Percentiles rank a stretch among this genome's conserved stretches.
phyloP scores from a whole-genome alignment of 2,888 invertebrate genomes.

The Aricia artaxerxes region DNA sequence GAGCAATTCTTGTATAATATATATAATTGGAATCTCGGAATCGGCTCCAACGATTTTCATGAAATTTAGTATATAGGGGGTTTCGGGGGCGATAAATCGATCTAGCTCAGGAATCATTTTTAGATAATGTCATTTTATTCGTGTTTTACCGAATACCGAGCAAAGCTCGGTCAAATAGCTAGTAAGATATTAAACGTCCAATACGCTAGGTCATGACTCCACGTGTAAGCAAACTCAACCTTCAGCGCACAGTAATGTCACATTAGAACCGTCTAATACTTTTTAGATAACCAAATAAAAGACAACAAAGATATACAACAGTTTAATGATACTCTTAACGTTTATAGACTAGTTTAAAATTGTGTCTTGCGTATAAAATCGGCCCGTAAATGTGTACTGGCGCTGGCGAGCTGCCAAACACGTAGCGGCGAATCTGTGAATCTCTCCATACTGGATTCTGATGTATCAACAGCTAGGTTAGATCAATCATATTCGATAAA shows the following conservation, averaged over 20 bases:
- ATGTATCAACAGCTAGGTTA: slow-evolving; percentile 60
- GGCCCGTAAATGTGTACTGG: slow-evolving; percentile 66
- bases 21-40: too few species aligned
- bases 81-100: too few species aligned
- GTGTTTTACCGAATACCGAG: too few species aligned
- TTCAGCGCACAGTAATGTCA: slow-evolving; percentile 13
- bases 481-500: slow-evolving; percentile 35
- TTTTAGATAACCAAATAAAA: slow-evolving; percentile 47
- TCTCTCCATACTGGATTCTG: slow-evolving; percentile 61
- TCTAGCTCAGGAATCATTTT: too few species aligned
- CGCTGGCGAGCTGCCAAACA: slow-evolving; percentile 67
- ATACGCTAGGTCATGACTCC: not conserved
- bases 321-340: slow-evolving; percentile 66
- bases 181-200: not conserved
- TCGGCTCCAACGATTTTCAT: too few species aligned
- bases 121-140: too few species aligned
- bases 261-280: slow-evolving; percentile 32
- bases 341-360: slow-evolving; percentile 71
- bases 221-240: not conserved
- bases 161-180: too few species aligned
- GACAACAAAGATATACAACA: slow-evolving; percentile 47
- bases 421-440: slow-evolving; percentile 61
- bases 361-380: slow-evolving; percentile 71
- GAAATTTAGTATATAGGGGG: too few species aligned
- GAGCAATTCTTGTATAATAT: too few species aligned